phyloP scores from a whole-genome alignment of 1,140 invertebrate genomes.

The Aphelenchoides besseyi region DNA sequence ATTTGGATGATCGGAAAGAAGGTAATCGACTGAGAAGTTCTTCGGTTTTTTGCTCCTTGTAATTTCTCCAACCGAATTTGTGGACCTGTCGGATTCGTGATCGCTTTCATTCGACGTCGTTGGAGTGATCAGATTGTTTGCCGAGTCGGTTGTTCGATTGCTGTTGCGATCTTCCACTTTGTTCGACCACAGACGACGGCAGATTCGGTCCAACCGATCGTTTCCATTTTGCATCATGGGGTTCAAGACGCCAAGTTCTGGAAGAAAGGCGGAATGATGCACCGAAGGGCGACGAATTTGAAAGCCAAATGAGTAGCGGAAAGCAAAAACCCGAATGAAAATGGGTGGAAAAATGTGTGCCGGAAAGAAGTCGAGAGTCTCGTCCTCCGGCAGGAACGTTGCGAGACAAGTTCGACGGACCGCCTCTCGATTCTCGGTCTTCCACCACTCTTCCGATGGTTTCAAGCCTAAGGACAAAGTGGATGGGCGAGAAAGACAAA shows the following conservation, averaged over 20 bases:
- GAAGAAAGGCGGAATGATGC: neutral
- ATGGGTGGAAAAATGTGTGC: neutral
- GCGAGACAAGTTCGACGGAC: neutral
- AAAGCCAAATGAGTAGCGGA: slow-evolving; percentile 1
- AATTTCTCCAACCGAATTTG: too few species aligned
- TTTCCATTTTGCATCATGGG: neutral
- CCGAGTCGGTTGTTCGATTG: too few species aligned
- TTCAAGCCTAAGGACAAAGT: too few species aligned
- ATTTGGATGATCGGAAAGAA: slow-evolving; percentile 15
- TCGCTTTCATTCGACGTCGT: too few species aligned
- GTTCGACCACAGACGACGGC: slow-evolving; percentile 29
- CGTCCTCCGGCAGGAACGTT: neutral
- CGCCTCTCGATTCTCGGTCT: too few species aligned
- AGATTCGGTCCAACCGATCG: slow-evolving; percentile 31
- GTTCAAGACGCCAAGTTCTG: neutral
- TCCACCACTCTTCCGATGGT: too few species aligned
- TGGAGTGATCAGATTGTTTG: too few species aligned
- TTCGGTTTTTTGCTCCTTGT: neutral
- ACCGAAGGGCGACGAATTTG: neutral
- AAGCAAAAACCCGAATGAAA: neutral
- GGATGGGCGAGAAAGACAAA: too few species aligned
- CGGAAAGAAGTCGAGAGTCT: neutral
- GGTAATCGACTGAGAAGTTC: slow-evolving; percentile 27
- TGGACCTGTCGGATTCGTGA: too few species aligned
- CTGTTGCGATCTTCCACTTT: slow-evolving; percentile 18